A percentile compares a stretch with the other conserved stretches of the same genome.
phyloP scores from a whole-genome alignment of 1,140 invertebrate species.

The Steinernema khuongi region DNA sequence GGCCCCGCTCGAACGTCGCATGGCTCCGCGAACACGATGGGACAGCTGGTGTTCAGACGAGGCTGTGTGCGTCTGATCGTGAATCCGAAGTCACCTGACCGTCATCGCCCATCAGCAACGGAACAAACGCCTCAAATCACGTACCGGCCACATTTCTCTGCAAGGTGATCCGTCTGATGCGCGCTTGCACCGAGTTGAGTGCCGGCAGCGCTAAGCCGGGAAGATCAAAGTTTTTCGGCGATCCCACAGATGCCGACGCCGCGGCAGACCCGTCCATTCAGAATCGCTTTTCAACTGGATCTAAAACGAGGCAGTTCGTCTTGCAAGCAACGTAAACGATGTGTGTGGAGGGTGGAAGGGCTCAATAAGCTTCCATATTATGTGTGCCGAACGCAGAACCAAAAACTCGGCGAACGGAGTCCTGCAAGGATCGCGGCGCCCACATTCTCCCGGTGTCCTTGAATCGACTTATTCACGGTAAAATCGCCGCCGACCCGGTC shows the following conservation, averaged over 20 bases:
- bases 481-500: background rate
- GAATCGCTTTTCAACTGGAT: constrained; percentile 13
- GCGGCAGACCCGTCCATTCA: constrained; percentile 19
- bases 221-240: constrained; percentile 57
- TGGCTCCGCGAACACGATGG: constrained; percentile 85
- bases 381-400: background rate
- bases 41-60: constrained; percentile 53
- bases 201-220: constrained; percentile 71
- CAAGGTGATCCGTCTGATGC: constrained; percentile 72
- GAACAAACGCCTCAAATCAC: constrained; percentile 23
- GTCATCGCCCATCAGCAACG: background rate
- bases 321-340: no score
- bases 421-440: background rate
- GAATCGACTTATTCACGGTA: constrained; percentile 13
- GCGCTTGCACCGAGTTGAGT: constrained; percentile 69
- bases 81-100: constrained; percentile 77
- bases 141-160: constrained; percentile 68
- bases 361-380: no score
- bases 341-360: no score
- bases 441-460: background rate
- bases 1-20: constrained; percentile 70
- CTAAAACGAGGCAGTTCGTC: no score
- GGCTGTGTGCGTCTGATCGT: constrained; percentile 76
- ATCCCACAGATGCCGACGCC: constrained; percentile 21
- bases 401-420: background rate